A percentile compares a stretch with the other conserved stretches of the same genome.
phyloP scores from a whole-genome alignment of 2,113 vertebrate genomes.

The Illadopsis cleaveri region DNA sequence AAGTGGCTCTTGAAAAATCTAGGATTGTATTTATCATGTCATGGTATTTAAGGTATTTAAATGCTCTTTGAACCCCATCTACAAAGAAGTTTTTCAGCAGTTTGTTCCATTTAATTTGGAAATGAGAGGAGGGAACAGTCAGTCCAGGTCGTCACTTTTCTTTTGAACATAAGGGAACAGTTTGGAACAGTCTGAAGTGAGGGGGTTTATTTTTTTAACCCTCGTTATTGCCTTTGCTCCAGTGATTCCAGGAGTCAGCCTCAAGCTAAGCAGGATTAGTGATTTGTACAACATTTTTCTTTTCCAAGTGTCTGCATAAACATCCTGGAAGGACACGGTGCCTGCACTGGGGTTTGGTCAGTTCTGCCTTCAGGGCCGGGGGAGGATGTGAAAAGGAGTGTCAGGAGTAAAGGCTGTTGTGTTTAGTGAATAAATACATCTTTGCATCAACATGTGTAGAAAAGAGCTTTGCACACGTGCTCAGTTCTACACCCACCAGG shows the following conservation, averaged over 20 bases:
- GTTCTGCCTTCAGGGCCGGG: background rate
- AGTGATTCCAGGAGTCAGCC: background rate
- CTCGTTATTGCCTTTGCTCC: background rate
- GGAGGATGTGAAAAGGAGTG: background rate
- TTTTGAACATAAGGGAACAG: background rate
- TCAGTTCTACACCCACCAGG: background rate
- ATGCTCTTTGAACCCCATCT: background rate
- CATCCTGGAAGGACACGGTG: accelerated
- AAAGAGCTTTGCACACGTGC: background rate
- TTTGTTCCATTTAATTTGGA: background rate
- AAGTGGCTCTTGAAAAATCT: conserved; percentile 6
- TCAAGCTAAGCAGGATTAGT: background rate
- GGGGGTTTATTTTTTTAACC: background rate
- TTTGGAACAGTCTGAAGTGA: background rate
- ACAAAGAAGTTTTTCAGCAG: background rate
- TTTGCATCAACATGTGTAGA: background rate
- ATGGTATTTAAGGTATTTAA: background rate
- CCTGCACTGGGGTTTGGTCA: background rate
- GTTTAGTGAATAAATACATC: background rate
- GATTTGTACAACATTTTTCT: background rate
- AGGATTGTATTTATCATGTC: background rate
- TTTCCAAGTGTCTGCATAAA: background rate
- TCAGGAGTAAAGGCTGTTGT: background rate
- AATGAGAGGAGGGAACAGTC: background rate
- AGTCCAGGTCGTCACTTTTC: background rate